Base-by-base conservation (phyloP, 1,140 invertebrate species). In the Hyphantria cunea region DNA sequence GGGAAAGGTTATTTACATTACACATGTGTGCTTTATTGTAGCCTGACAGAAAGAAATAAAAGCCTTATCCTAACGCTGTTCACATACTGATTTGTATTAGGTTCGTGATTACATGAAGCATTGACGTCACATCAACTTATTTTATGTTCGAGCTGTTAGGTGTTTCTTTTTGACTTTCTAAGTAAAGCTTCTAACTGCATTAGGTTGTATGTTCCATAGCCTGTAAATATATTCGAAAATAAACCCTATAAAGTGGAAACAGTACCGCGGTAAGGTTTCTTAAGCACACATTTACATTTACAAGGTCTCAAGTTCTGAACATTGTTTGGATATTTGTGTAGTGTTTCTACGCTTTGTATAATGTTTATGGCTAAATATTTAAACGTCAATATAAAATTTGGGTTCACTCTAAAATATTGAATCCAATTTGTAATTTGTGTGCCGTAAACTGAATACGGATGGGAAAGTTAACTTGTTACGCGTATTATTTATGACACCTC, bases 1-100 rank as follows among this genome's bases (percentile, higher is more conserved):
- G 48, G 42, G 56, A 59, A 48, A 41, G 14, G 47, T 50, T 60
- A 60, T 56, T 56, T 56, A 56, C 53, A 56, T 47, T 55, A 44
- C 52, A 14, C 44, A 55, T 14, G 42, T 33, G 53, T 33, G 41
- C 41, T 12, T 42, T 15, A 31, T 31, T 25, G 32, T 51, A 51
- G 52, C 42, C 53, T 55, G 42, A 45, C 53, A 45, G 17, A 13
- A 45, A 39, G 15, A 34, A 33, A 55, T 55, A 55, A 55, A 33
- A 25, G 53, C 25, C 41, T 54, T 45, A 42, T 17, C 17, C 52
- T 8, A 14, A 6, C 39, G 41, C 41, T 45, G 41, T 45, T 45
- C 33, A 55, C 53, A 55, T 58, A 58, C 15, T 48, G 6, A 44
- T 44, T 48, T 39, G 42, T 56, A 47, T 48, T 47, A 58, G 14